These are phyloP conservation scores for Yponomeuta evonymella DNA, from an alignment of 2,888 invertebrate species.

Conservation along the genomic window DNA sequence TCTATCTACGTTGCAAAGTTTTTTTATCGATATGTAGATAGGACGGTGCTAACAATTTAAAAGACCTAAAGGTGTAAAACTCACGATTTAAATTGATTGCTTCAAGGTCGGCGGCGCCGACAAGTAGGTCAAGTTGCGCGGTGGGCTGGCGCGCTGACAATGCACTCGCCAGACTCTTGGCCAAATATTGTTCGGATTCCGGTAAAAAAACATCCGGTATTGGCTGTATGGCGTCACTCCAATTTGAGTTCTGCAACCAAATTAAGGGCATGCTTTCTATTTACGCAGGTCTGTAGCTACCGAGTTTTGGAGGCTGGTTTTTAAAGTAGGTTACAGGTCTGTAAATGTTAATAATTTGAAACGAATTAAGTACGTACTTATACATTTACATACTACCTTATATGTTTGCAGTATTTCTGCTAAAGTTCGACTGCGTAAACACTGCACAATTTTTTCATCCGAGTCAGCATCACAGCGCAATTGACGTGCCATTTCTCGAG, in stretches of 20 bases:
- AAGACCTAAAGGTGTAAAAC: slow-evolving; percentile 22
- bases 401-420: slow-evolving; percentile 74
- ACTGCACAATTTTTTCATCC: slow-evolving; percentile 73
- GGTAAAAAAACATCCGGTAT: slow-evolving; percentile 78
- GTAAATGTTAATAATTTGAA: too few relatives aligned
- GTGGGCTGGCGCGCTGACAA: slow-evolving; percentile 70
- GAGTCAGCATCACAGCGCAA: slow-evolving; percentile 67
- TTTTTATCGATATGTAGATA: background rate
- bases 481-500: slow-evolving; percentile 73
- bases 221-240: slow-evolving; percentile 77
- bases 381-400: slow-evolving; percentile 34
- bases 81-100: slow-evolving; percentile 75
- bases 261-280: slow-evolving; percentile 10
- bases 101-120: slow-evolving; percentile 82
- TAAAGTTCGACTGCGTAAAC: slow-evolving; percentile 77
- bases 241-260: slow-evolving; percentile 72
- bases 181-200: slow-evolving; percentile 77
- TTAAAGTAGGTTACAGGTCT: too few relatives aligned
- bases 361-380: too few relatives aligned
- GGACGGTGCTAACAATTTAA: background rate
- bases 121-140: slow-evolving; percentile 78
- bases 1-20: background rate
- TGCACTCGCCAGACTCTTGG: slow-evolving; percentile 68
- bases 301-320: too few relatives aligned
- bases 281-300: background rate